Evolutionary conservation across 2,888 invertebrate species (phyloP).

Genomic region (Cantharis lateralis): DNA sequence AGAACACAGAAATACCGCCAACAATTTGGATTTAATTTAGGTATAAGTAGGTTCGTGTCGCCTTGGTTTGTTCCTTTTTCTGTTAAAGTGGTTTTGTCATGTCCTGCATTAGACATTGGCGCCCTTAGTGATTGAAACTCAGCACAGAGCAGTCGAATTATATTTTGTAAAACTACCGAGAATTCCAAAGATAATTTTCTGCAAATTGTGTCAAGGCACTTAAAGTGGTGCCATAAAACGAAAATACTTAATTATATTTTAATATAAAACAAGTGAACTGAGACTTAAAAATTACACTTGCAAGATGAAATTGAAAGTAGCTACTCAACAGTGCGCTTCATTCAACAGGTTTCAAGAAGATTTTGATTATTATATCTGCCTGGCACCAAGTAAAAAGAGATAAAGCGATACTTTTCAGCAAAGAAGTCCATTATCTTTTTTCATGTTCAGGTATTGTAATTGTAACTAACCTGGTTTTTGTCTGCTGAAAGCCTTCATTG

Average conservation of each 20-base stretch:
- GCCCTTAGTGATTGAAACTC: background rate
- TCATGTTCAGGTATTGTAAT: background rate
- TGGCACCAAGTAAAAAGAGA: background rate
- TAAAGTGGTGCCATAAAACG: background rate
- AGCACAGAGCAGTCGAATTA: background rate
- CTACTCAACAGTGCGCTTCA: background rate
- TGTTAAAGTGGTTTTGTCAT: background rate
- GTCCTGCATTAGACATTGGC: background rate
- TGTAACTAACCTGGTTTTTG: constrained; percentile 69
- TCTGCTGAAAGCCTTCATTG: constrained; percentile 86
- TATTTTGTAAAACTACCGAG: background rate
- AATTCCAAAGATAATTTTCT: background rate
- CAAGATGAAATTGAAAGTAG: background rate
- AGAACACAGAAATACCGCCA: background rate
- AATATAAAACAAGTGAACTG: background rate
- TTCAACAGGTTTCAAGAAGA: background rate
- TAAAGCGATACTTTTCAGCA: background rate
- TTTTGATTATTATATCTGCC: background rate
- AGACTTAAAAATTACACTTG: background rate
- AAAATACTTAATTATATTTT: background rate
- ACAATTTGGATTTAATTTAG: background rate
- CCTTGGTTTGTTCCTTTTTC: background rate
- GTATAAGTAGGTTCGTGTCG: background rate
- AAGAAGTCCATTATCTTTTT: background rate
- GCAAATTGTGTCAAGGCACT: background rate